A percentile compares a stretch with the other conserved stretches of the same genome.
Conservation (phyloP, 2,888 invertebrate species). For the Atrina japonica region DNA sequence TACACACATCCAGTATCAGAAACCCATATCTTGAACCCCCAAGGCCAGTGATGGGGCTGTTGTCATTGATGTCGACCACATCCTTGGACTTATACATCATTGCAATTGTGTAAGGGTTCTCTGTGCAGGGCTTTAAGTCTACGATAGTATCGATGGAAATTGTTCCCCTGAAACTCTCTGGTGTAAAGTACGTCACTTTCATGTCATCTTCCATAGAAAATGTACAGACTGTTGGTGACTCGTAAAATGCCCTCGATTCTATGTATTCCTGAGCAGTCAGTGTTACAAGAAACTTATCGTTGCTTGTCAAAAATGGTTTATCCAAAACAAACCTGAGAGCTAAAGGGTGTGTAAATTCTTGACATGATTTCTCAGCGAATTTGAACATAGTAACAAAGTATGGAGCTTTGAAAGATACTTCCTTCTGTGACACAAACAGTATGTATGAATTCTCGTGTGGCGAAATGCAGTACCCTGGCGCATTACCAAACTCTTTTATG, state of each 20-base stretch:
- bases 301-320: conserved; percentile 73
- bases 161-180: conserved; percentile 69
- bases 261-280: conserved; percentile 73
- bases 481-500: conserved; percentile 76
- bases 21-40: conserved; percentile 55
- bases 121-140: conserved; percentile 63
- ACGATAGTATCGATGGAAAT: conserved; percentile 72
- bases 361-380: conserved; percentile 58
- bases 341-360: conserved; percentile 61
- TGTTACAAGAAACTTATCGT: conserved; percentile 74
- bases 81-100: conserved; percentile 66
- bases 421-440: conserved; percentile 68
- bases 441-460: conserved; percentile 58
- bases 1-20: conserved; percentile 71
- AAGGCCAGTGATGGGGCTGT: conserved; percentile 29
- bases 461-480: conserved; percentile 69
- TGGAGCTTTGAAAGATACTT: conserved; percentile 62
- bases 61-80: conserved; percentile 39
- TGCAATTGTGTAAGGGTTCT: conserved; percentile 62
- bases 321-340: conserved; percentile 65
- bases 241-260: conserved; percentile 59
- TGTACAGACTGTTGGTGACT: conserved; percentile 73
- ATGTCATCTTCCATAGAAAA: conserved; percentile 67
- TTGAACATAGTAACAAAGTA: conserved; percentile 68
- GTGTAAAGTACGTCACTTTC: conserved; percentile 68